Base-by-base conservation (phyloP, 2,113 vertebrate species). In the Paralichthys olivaceus region DNA sequence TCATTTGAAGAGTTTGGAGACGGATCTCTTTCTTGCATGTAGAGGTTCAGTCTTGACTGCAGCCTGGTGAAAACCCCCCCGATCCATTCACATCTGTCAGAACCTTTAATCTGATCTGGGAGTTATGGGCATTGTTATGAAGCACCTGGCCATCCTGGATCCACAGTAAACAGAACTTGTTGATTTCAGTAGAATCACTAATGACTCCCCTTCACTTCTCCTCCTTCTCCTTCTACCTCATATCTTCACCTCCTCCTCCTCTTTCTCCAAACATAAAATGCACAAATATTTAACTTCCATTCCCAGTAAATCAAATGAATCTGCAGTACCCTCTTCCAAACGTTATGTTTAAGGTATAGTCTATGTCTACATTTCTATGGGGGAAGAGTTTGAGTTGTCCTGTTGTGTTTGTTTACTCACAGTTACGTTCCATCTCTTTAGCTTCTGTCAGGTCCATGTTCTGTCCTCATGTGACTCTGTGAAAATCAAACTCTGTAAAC, bases 141-240 rank as follows among this genome's bases (percentile, higher is more conserved):
- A 32, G 8, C 29, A 32, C 29, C 29, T 32, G 29, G 29, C 29
- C 29, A 32, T 8, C 29, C 29, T 32, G 7, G 32, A 34, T 34
- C 32, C 32, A 34, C 32, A 34, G 2, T 0, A 8, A 34, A 34
- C 32, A 34, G 32, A 34, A 34, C 32, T n/a, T n/a, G n/a, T n/a
- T n/a, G n/a, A n/a, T n/a, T n/a, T 34, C 32, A 34, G 32, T 2
- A 34, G 32, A 34, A 34, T 34, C 32, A 9, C 32, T 34, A 34
- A 34, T 9, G 32, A 7, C 32, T 34, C 2, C 32, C 7, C 32
- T 2, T 11, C n/a, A 61, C 78, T 66, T 64, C 51, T 83, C 43
- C 43, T 72, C 81, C 82, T 79, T 82, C 67, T 82, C 61, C 56
- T 88, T 87, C 87, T 82, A 79, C 80, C 71, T 73, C 74, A 67